Evolutionary conservation across 2,797 vertebrate species (phyloP), one percentile per base, ranked within the genome.

Genomic region (Streptopelia turtur): DNA sequence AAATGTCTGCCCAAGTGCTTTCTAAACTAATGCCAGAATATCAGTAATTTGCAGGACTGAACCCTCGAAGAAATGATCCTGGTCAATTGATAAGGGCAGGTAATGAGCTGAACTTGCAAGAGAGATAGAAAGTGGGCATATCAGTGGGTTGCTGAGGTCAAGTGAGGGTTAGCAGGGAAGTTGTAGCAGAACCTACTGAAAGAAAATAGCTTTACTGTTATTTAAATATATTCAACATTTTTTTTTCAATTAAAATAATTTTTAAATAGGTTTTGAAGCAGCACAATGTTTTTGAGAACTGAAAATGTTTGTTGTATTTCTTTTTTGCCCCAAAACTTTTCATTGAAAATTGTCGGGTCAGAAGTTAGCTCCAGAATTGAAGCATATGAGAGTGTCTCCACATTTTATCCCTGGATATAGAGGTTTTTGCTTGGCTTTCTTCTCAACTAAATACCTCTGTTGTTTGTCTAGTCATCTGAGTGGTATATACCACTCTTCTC

Each of bases 1-100:
- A 63, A 31, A 69, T 33, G 21, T 78, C 49, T 92, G 49, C 28
- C n/a, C n/a, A 12, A 77, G 28, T 30, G 41, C 75, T 93, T 71
- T 93, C 53, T 31, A 47, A 45, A 5, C 39, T 71, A 25, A 13
- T 37, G 30, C 24, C 69, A 75, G 57, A 71, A 49, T 78, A 60
- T 65, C 68, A 64, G 65, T 55, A 61, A 85, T 91, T 91, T 96
- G 33, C 57, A 69, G 61, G 50, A n/a, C 17, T 53, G 43, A 88
- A 16, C 16, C 22, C 76, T 91, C 22, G 56, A 64, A 92, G 41
- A 75, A 83, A 25, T 39, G 0, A 24, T 84, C 56, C 47, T 71
- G 49, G 57, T 70, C 43, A 28, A 70, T 23, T 39, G 64, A 50
- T 80, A 64, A 87, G 39, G 49, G 22, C 24, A 50, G 24, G 22